Conservation (phyloP, 2,113 vertebrate species). For the Bungarus multicinctus region DNA sequence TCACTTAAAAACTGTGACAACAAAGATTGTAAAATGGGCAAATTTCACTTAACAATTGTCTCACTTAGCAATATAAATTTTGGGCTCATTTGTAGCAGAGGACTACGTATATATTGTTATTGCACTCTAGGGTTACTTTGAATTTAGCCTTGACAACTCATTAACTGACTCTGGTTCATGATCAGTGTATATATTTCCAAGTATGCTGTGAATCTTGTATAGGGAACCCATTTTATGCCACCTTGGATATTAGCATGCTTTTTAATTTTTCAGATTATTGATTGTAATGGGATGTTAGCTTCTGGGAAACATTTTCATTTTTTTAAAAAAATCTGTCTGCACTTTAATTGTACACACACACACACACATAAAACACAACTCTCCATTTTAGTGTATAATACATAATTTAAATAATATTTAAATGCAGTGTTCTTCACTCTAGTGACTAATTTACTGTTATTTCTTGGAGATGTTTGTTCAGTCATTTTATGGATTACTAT, state of each 20-base stretch:
- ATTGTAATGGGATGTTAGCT: background rate
- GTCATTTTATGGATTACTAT: constrained; percentile 7
- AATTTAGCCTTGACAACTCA: background rate
- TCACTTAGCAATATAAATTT: background rate
- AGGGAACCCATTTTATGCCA: background rate
- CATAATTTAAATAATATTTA: background rate
- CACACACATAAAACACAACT: constrained; percentile 21
- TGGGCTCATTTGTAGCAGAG: background rate
- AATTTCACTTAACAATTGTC: background rate
- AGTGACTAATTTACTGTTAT: constrained; percentile 23
- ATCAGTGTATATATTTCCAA: background rate
- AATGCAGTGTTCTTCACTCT: constrained; percentile 17
- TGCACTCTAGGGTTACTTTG: background rate
- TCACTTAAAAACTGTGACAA: background rate
- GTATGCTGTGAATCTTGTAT: background rate
- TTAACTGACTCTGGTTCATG: background rate
- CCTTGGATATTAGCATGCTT: background rate
- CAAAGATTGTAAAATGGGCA: background rate
- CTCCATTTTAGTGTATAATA: constrained; percentile 1
- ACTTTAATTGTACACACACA: constrained; percentile 34
- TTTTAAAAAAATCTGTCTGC: background rate
- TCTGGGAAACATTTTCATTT: background rate
- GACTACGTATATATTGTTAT: background rate
- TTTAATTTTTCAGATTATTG: background rate
- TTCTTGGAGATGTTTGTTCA: constrained; percentile 29